Percentiles rank a stretch among this genome's conserved stretches.
Evolutionary conservation across 23 tunicate species (phyloP).

Genomic region (Ascidia mentula): DNA sequence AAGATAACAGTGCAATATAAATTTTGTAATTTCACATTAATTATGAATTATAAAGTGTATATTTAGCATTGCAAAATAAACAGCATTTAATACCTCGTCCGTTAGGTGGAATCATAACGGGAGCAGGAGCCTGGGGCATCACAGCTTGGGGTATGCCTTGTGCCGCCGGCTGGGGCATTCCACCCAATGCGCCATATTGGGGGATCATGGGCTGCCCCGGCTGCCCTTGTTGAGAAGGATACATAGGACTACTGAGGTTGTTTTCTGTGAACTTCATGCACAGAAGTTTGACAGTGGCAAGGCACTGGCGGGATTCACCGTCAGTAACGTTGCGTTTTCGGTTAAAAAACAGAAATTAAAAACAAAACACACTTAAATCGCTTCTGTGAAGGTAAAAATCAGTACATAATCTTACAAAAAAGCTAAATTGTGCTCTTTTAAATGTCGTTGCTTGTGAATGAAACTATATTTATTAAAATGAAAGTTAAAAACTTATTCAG

Average conservation of each 20-base stretch:
- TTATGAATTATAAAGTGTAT: too few species aligned
- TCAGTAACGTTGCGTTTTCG: conserved; percentile 29
- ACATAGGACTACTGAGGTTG: conserved; percentile 39
- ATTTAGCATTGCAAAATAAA: background rate
- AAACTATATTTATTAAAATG: too few species aligned
- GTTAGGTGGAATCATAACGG: conserved; percentile 47
- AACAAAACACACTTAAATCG: background rate
- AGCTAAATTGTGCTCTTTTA: too few species aligned
- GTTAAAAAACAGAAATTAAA: background rate
- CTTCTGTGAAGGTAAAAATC: background rate
- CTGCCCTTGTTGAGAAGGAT: conserved; percentile 45
- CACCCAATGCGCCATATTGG: conserved; percentile 57
- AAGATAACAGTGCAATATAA: too few species aligned
- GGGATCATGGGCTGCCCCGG: conserved; percentile 56
- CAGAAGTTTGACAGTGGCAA: conserved; percentile 20
- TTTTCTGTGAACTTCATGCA: conserved; percentile 50
- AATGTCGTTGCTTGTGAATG: too few species aligned
- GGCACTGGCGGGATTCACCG: conserved; percentile 26
- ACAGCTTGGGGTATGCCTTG: conserved; percentile 26
- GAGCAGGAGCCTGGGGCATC: conserved; percentile 21
- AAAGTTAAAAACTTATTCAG: too few species aligned
- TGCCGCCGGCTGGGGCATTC: conserved; percentile 36
- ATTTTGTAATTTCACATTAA: too few species aligned
- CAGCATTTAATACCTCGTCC: conserved; percentile 25
- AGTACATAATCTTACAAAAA: too few species aligned